Base-by-base conservation (phyloP, 1,140 invertebrate genomes). In the Diplogasteroides magnus region DNA sequence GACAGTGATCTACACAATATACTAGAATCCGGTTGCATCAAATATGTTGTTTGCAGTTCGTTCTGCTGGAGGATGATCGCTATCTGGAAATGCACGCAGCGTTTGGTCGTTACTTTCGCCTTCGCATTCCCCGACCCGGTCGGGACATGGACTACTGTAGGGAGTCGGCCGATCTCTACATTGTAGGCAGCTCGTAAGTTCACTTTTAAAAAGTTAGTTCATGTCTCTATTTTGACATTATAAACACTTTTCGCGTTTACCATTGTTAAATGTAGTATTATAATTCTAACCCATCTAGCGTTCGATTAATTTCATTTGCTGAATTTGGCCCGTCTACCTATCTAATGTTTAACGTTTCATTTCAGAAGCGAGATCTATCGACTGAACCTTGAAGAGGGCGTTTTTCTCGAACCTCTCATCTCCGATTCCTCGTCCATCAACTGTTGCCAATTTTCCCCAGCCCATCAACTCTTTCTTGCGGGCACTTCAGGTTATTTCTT, bases 31-130 rank as follows among this genome's bases (percentile, higher is more conserved):
- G n/a, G n/a, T n/a, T n/a, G n/a, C n/a, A n/a, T n/a, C n/a, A 27
- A 11, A 61, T 61, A 67, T 29, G 66, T 74, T 23, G 59, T 68
- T 74, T 75, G 66, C 77, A 87, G 86, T 61, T 88, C 26, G 83
- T 87, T 25, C 86, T 89, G 74, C 80, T 89, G 6, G 86, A 89
- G 79, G 84, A 85, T 78, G 87, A 90, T 68, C 80, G 95, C 64
- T 92, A 90, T 84, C 86, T 99, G 61, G 96, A 99, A 86, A 91
- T 99, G 83, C 96, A 99, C 86, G 89, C 90, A 63, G 90, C 91
- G 69, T 89, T 90, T 85, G 96, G 96, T 0, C 87, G 91, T 61
- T 94, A 97, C 84, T 93, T 92, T 81, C 86, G 91, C 78, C 85
- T 95, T 2, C 85, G 96, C 74, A 92, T 98, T 77, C 97, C 97